A percentile compares a stretch with the other conserved stretches of the same genome.
phyloP scores from a whole-genome alignment of 2,113 vertebrate species.

The Gymnocephalus cernua region DNA sequence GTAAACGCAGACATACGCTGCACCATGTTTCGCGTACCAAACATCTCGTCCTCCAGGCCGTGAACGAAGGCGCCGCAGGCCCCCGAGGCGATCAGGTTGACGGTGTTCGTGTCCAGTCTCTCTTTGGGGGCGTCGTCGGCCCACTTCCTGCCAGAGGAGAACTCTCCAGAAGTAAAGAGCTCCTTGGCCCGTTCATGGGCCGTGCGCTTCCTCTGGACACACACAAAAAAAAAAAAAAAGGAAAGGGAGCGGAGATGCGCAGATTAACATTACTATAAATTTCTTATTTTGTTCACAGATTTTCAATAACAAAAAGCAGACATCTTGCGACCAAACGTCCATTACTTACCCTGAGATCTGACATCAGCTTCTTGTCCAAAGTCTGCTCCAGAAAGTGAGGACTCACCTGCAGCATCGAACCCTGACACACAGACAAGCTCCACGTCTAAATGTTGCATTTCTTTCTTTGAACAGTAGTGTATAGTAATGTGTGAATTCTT shows the following conservation, averaged over 20 bases:
- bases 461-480: too few species aligned
- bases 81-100: constrained; percentile 96
- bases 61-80: constrained; percentile 98
- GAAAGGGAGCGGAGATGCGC: background rate
- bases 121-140: constrained; percentile 97
- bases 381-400: constrained; percentile 98
- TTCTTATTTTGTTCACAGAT: background rate
- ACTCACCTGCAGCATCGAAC: constrained; percentile 97
- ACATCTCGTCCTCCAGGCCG: constrained; percentile 98
- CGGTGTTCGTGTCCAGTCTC: constrained; percentile 92
- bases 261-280: too few species aligned
- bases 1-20: background rate
- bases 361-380: constrained; percentile 99
- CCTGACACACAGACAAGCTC: constrained; percentile 77
- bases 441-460: too few species aligned
- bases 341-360: constrained; percentile 91
- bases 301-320: background rate
- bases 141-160: constrained; percentile 97
- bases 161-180: constrained; percentile 96
- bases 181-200: constrained; percentile 97
- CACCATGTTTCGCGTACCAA: constrained; percentile 83
- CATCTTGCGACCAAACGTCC: background rate
- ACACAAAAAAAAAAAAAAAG: background rate
- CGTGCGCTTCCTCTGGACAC: constrained; percentile 91
- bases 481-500: background rate